phyloP scores from a whole-genome alignment of 35 echinoderm and acorn worm genomes.

The Lytechinus variegatus region DNA sequence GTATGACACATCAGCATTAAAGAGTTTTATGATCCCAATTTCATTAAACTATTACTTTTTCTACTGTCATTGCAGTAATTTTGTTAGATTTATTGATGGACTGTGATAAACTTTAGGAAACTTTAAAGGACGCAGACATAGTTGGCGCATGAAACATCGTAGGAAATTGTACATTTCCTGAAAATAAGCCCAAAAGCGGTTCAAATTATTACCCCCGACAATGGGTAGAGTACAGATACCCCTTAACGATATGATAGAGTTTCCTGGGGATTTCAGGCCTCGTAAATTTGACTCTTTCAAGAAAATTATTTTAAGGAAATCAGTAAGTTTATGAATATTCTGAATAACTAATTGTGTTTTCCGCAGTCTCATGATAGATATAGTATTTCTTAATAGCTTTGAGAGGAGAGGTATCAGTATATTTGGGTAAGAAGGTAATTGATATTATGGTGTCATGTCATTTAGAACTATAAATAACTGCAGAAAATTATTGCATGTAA shows the following conservation, averaged over 20 bases:
- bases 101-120: background rate
- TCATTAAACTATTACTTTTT: background rate
- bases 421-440: background rate
- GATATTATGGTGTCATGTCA: background rate
- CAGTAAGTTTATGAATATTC: background rate
- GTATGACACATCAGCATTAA: background rate
- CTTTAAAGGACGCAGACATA: background rate
- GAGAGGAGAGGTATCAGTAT: background rate
- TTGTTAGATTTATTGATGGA: background rate
- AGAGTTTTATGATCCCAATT: background rate
- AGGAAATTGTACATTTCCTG: constrained; percentile 18
- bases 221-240: background rate
- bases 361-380: background rate
- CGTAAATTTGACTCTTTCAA: background rate
- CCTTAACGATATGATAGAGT: background rate
- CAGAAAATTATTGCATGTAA: too few species aligned
- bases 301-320: background rate
- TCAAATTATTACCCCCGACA: constrained; percentile 18
- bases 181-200: constrained; percentile 18
- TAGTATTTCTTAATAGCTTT: background rate
- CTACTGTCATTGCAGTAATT: background rate
- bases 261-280: background rate
- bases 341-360: background rate
- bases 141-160: background rate
- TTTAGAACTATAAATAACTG: background rate